Evolutionary conservation across 2,888 invertebrate genomes (phyloP), one percentile per base, ranked within the genome.

Genomic region (Ochropleura leucogaster): DNA sequence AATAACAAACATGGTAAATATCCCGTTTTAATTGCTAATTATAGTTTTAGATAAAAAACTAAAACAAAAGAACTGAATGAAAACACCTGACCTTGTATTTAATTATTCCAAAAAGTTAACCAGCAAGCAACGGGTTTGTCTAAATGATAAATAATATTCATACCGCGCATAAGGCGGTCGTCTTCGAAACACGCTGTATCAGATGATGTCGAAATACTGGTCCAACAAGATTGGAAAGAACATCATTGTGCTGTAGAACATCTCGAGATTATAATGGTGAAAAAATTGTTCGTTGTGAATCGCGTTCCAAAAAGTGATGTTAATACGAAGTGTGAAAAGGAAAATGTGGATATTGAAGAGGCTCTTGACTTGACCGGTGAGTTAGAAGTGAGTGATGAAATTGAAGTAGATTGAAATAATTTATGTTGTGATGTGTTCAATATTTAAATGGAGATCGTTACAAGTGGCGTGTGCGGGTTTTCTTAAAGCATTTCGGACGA

Each of bases 261-360:
- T 4, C 8, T 49, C 12, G 12, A 0, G 16, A 12, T n/a, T 18
- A 80, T 4, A 62, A 80, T 78, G 77, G 77, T 65, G 8, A 63
- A n/a, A 16, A 78, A 74, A 67, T 10, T 42, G 16, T 78, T 78
- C 0, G 80, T 74, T 4, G 53, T 74, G 12, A 74, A 74, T 6
- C 62, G 46, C 8, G 8, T 9, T 10, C 8, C 9, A 46, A 46
- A 46, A 46, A 46, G 9, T 8, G 9, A 9, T 57, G 40, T 69
- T 46, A 42, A 5, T 46, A 16, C 8, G 44, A 40, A 42, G 0
- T 55, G 47, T 42, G 42, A 59, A 16, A 63, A 44, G 42, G 68
- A 74, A 12, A 46, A 78, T 82, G 71, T 74, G 20, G 68, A 74
- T 51, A 78, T 82, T 14, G 78, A 82, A n/a, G 78, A 82, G 30